Evolutionary conservation across 2,888 invertebrate genomes (phyloP), one percentile per base, ranked within the genome.

Genomic region (Apamea monoglypha): DNA sequence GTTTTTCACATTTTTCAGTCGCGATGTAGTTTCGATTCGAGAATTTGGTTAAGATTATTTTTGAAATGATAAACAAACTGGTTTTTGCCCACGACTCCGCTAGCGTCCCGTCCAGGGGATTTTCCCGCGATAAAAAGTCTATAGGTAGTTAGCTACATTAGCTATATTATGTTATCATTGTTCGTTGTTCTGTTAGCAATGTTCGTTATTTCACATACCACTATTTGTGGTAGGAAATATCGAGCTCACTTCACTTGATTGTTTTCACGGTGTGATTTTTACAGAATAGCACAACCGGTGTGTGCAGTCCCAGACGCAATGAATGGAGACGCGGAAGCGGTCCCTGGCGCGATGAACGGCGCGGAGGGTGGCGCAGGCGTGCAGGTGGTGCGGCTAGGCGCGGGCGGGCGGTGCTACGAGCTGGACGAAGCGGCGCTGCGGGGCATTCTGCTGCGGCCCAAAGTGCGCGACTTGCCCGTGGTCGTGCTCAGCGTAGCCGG

Each of bases 401-500:
- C 72, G 36, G 82, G 76, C n/a, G 29, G 2, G 3, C 50, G 6
- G n/a, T 86, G 85, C 70, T 92, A 90, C 83, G 83, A 83, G 71
- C 74, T 91, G 76, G 84, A 91, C 59, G 87, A 83, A 75, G 89
- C 61, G 21, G 89, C 90, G 10, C 83, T 92, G 77, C 74, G 77
- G 50, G 68, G 74, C 61, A 80, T 92, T 76, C 74, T 89, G 70
- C 84, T 87, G 47, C 87, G 88, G 29, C 76, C 78, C 4, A 92
- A 88, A 50, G 86, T 91, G 70, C 87, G 88, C n/a, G 88, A 87
- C 59, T 87, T 89, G 71, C 91, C 92, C 50, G 92, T 87, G 21
- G 92, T 88, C 56, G 90, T 93, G 59, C 84, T 93, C 69, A 91
- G 92, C 88, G 91, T 93, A 70, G 93, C 93, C 50, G 93, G 93